Conservation (phyloP, 2,888 invertebrate species). For the Leucozona laternaria region DNA sequence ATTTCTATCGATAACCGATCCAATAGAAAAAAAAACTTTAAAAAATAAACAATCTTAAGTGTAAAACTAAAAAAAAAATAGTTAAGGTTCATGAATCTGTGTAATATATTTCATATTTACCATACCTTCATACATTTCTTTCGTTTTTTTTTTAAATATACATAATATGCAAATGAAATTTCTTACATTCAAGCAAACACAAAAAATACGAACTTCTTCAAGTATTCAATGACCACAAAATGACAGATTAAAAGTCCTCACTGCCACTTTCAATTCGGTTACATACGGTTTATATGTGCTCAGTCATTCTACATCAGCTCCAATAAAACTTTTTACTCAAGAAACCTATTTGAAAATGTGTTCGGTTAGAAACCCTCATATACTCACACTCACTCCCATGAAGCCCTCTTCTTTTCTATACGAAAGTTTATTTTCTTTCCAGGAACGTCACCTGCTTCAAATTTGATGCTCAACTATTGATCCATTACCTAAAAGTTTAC, state of each 20-base stretch:
- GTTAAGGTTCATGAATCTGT: too few relatives aligned
- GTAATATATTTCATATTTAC: too few relatives aligned
- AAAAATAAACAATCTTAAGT: too few relatives aligned
- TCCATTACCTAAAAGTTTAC: conserved; percentile 43
- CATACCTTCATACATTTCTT: too few relatives aligned
- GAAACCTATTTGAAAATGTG: conserved; percentile 26
- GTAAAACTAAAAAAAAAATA: too few relatives aligned
- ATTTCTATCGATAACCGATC: too few relatives aligned
- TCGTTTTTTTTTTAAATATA: too few relatives aligned
- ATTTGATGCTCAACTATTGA: conserved; percentile 56
- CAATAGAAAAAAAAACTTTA: too few relatives aligned
- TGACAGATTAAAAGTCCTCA: conserved; percentile 38
- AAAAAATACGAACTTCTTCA: conserved; percentile 1
- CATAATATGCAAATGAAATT: background rate
- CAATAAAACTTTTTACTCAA: conserved; percentile 42
- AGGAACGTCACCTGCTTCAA: conserved; percentile 51
- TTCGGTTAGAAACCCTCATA: background rate
- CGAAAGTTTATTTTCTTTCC: conserved; percentile 35
- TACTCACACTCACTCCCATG: background rate
- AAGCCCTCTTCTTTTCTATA: conserved; percentile 10
- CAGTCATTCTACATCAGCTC: conserved; percentile 14
- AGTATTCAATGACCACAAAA: conserved; percentile 17
- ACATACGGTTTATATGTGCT: conserved; percentile 27
- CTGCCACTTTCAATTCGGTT: conserved; percentile 13
- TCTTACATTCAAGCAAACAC: background rate